Evolutionary conservation across 1,140 invertebrate species (phyloP), one percentile per base, ranked within the genome.

Genomic region (Drosophila punjabiensis): DNA sequence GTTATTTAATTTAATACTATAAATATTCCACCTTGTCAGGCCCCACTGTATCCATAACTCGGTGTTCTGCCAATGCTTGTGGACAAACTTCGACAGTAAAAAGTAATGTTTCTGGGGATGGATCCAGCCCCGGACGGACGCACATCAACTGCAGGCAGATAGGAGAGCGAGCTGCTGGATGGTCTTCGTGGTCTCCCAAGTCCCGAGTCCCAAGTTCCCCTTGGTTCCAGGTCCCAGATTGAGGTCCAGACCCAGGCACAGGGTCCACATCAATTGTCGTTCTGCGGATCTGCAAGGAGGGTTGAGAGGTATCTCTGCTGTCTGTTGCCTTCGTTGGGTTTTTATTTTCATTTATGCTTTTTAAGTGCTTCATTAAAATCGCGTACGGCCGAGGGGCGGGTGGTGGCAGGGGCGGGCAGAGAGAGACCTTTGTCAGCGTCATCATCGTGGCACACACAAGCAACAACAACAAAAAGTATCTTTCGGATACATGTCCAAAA

Each of bases 301-400:
- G 43, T 41, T 37, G 56, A n/a, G 56, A 50, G 55, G 63, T 61
- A 52, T 67, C 74, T 76, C 76, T 79, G 70, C 43, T 76, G 41
- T 73, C 37, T 76, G 79, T 48, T 78, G 76, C 78, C 81, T 88
- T 81, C 88, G 85, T 80, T 90, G 86, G 86, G 81, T 64, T 90
- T 88, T 89, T 89, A 86, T 89, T 89, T 89, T 89, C 79, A 86
- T 89, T 89, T 89, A 86, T 89, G 86, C 82, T 90, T 89, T 89
- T 90, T 90, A 89, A 89, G 86, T 86, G 86, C 86, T 89, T 89
- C 86, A 89, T 90, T 90, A 89, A 89, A 89, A 90, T 82, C 86
- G 86, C 86, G 85, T 90, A 90, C 78, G 86, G 74, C 77, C 50
- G 67, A 69, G 76, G 70, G 63, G 48, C n/a, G 13, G 48, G 24